Conservation (phyloP, 2,888 invertebrate species). For the Nemotelus pantherinus region DNA sequence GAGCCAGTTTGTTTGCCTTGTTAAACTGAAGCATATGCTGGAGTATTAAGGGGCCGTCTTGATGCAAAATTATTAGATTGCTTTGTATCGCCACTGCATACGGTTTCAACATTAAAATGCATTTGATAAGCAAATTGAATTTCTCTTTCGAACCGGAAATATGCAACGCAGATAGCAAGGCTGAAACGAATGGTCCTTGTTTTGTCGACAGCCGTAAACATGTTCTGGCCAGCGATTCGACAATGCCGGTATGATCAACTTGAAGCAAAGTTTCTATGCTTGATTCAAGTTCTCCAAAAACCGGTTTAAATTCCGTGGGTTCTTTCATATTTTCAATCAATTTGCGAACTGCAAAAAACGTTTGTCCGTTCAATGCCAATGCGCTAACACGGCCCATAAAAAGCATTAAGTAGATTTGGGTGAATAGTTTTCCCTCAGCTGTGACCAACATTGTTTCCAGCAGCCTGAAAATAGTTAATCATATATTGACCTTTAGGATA, state of each 20-base stretch:
- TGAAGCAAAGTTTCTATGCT: slow-evolving; percentile 72
- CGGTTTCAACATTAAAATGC: slow-evolving; percentile 71
- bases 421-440: slow-evolving; percentile 71
- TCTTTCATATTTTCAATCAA: slow-evolving; percentile 74
- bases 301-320: slow-evolving; percentile 75
- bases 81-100: slow-evolving; percentile 65
- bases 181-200: slow-evolving; percentile 77
- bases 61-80: slow-evolving; percentile 69
- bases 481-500: background rate
- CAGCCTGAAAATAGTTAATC: slow-evolving; percentile 61
- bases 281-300: slow-evolving; percentile 76
- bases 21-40: slow-evolving; percentile 71
- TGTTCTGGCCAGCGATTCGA: slow-evolving; percentile 76
- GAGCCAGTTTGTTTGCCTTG: slow-evolving; percentile 72
- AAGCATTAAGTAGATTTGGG: slow-evolving; percentile 73
- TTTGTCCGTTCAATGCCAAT: slow-evolving; percentile 72
- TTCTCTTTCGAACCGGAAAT: slow-evolving; percentile 70
- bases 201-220: slow-evolving; percentile 75
- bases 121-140: slow-evolving; percentile 70
- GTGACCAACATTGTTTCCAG: slow-evolving; percentile 75
- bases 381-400: slow-evolving; percentile 72
- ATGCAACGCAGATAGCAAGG: slow-evolving; percentile 73
- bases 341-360: slow-evolving; percentile 85
- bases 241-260: slow-evolving; percentile 76
- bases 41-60: slow-evolving; percentile 83